Evolutionary conservation across 2,797 vertebrate genomes (phyloP).

Genomic region (Meriones psammophilus): DNA sequence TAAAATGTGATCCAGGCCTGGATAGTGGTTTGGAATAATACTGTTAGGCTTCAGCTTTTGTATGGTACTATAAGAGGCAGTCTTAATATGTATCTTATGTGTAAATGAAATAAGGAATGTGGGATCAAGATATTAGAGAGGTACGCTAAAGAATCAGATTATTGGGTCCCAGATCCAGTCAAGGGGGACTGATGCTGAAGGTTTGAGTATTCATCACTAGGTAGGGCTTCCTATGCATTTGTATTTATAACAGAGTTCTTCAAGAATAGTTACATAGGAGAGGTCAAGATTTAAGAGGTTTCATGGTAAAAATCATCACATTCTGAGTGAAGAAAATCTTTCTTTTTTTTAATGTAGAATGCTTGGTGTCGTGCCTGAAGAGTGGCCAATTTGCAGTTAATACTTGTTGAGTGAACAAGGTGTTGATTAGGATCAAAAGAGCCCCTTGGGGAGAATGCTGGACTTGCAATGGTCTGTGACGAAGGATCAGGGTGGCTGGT

Average conservation of each 20-base stretch:
- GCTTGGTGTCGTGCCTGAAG: background rate
- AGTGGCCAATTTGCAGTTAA: background rate
- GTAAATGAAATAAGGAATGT: background rate
- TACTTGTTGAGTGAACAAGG: background rate
- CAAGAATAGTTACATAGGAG: background rate
- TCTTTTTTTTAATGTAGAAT: background rate
- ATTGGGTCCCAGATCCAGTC: background rate
- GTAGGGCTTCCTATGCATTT: background rate
- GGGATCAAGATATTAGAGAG: background rate
- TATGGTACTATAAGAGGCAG: background rate
- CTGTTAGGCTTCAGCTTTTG: background rate
- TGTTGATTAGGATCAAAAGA: background rate
- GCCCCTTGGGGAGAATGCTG: background rate
- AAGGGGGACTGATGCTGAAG: background rate
- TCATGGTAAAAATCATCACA: background rate
- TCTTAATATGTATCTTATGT: background rate
- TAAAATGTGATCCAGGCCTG: background rate
- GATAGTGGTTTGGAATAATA: background rate
- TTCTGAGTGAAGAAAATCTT: background rate
- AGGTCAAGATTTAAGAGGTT: background rate
- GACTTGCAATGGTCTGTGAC: background rate
- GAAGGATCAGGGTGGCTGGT: background rate
- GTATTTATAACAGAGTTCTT: background rate
- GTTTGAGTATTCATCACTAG: background rate
- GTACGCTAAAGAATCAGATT: background rate